Base-by-base conservation (phyloP, 1,140 invertebrate species). In the Dinoponera quadriceps region DNA sequence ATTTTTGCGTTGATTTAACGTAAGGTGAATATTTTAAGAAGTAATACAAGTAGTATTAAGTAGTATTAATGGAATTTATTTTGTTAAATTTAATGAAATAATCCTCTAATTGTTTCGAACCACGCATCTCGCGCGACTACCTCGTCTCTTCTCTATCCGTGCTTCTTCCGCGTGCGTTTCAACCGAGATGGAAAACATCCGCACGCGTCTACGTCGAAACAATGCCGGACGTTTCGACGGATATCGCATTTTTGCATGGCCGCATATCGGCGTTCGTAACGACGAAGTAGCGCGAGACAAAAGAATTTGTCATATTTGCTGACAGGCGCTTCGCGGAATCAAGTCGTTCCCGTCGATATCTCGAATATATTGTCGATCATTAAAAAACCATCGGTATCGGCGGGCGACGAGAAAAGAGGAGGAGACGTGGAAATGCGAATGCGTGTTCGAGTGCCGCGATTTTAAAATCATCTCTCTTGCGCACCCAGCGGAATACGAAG, bases 401-500 rank as follows among this genome's bases (percentile, higher is more conserved):
- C n/a, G n/a, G n/a, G n/a, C n/a, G n/a, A n/a, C n/a, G n/a, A n/a
- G n/a, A n/a, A n/a, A n/a, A n/a, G 20, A 44, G 59, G 59, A 73
- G 44, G 14, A n/a, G 59, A n/a, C 2, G 20, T 33, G 22, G 2
- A 44, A 71, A 63, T 65, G 77, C 73, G 44, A 85, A n/a, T n/a
- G 77, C 44, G 59, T 51, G 57, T 14, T 75, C 20, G 38, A n/a
- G n/a, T n/a, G n/a, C 11, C 69, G 49, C 13, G 27, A 55, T 75
- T 60, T 44, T 44, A 72, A 66, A 44, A 86, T 87, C 83, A 59
- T 57, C 44, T 75, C 29, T 66, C 71, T 33, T 14, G 80, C 66
- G 72, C 49, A 60, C 44, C 38, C 48, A 27, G 13, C 62, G 48
- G 25, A 57, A 83, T 66, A 77, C 55, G 60, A 78, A 80, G 78